Conservation (phyloP, 2,113 vertebrate species). For the Macroglossus sobrinus region DNA sequence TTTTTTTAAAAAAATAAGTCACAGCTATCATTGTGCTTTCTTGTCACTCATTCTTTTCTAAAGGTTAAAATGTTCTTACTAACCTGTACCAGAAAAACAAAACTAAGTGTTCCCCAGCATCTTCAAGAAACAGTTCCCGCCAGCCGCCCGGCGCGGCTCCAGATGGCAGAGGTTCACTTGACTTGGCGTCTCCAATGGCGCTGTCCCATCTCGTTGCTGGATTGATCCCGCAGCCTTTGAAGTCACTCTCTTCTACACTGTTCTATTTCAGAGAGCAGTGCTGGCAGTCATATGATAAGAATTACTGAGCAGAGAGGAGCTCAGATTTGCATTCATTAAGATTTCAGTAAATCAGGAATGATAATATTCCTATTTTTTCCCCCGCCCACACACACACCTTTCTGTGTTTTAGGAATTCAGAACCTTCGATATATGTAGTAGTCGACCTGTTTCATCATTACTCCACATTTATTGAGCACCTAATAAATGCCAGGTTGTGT, state of each 20-base stretch:
- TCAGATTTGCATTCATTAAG: neutral
- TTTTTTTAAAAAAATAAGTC: neutral
- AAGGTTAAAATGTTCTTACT: neutral
- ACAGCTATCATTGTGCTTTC: neutral
- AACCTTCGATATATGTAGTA: neutral
- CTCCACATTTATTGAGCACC: neutral
- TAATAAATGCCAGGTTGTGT: neutral
- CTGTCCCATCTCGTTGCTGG: neutral
- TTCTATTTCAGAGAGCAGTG: neutral
- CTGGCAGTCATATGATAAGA: neutral
- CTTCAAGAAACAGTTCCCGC: neutral
- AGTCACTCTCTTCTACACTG: neutral
- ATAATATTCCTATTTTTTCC: fast-evolving
- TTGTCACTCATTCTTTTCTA: neutral
- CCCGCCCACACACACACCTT: neutral
- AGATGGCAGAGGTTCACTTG: no score
- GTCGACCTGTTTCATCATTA: no score
- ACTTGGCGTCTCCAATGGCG: neutral
- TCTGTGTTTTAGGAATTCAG: neutral
- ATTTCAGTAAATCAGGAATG: neutral
- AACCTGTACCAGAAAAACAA: neutral
- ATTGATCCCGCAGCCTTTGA: neutral
- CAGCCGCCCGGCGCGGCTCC: neutral
- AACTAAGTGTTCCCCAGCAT: neutral
- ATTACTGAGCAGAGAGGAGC: neutral